phyloP scores from a whole-genome alignment of 2,888 invertebrate species.

The Dinocampus coccinellae region DNA sequence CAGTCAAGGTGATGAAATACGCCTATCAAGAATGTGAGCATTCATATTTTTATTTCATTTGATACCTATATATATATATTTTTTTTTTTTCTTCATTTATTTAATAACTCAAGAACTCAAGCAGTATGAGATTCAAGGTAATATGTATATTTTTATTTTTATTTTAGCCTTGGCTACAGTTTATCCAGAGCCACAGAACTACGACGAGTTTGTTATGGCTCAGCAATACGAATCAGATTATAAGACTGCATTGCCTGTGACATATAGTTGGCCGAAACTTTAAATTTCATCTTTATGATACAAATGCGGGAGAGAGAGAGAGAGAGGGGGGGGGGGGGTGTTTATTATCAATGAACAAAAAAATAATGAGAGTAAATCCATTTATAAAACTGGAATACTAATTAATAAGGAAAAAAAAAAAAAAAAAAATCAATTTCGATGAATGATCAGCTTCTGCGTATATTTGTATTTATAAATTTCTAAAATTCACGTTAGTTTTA shows the following conservation, averaged over 20 bases:
- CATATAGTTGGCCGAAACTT: conserved; percentile 74
- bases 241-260: conserved; percentile 77
- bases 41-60: background rate
- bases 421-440: background rate
- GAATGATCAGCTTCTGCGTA: background rate
- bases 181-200: conserved; percentile 81
- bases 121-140: no score
- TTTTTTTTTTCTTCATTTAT: background rate
- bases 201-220: conserved; percentile 80
- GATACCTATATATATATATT: background rate
- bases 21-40: conserved; percentile 81
- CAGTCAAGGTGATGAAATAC: conserved; percentile 83
- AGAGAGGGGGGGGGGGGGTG: no score
- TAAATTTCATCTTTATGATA: background rate
- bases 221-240: conserved; percentile 86
- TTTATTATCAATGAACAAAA: no score
- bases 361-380: background rate
- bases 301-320: no score
- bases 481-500: background rate
- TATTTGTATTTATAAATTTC: background rate
- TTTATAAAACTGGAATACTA: background rate
- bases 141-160: no score
- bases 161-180: conserved; percentile 82
- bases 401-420: background rate
- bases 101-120: no score